Conservation (phyloP, 2,113 vertebrate genomes). For the Centropus unirufus region DNA sequence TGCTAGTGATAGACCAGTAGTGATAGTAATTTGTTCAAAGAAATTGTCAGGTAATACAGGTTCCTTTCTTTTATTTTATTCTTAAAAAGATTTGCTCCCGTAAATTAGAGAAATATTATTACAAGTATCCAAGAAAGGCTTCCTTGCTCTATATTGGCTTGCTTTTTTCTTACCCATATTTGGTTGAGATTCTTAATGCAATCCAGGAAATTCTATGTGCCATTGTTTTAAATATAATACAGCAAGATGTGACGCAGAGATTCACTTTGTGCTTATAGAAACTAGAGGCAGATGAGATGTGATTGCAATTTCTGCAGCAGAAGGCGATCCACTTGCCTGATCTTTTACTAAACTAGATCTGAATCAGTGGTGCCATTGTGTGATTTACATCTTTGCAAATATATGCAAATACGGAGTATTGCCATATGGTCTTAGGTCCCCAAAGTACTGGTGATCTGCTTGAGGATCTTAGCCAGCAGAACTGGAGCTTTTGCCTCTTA, state of each 20-base stretch:
- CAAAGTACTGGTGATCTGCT: neutral
- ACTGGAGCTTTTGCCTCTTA: neutral
- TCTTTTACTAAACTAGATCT: neutral
- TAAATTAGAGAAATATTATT: neutral
- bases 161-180: neutral
- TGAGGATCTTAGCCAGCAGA: neutral
- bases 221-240: neutral
- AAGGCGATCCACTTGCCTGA: neutral
- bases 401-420: neutral
- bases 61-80: constrained; percentile 27
- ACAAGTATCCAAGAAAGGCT: neutral
- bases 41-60: neutral
- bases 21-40: neutral
- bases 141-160: neutral
- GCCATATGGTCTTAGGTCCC: neutral
- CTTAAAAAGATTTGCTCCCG: neutral
- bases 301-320: neutral
- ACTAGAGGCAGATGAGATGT: neutral
- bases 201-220: neutral
- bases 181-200: neutral
- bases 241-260: neutral
- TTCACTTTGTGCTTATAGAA: neutral
- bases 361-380: neutral
- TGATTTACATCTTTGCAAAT: constrained; percentile 2
- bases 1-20: neutral